Evolutionary conservation across 2,113 vertebrate species (phyloP), one percentile per base, ranked within the genome.

Genomic region (Ophthalmolycus amberensis): DNA sequence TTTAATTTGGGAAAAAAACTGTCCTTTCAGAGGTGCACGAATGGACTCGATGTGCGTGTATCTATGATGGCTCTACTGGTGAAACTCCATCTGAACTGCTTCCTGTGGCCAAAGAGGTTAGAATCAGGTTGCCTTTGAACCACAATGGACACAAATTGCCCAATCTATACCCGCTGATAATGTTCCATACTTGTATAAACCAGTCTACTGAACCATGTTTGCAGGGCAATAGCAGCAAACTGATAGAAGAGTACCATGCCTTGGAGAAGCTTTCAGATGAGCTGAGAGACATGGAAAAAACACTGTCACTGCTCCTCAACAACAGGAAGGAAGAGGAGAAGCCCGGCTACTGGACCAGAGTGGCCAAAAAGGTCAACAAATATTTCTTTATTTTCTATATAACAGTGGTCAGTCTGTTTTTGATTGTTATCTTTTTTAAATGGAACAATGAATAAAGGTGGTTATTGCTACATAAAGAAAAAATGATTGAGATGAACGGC

Each of bases 341-440:
- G 42, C 29, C 29, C 0, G 72, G 72, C 4, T 75, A 88, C 63
- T 91, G 90, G 90, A 80, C 72, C 62, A 29, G 29, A 27, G 2
- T 89, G 54, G 85, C 87, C 1, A 59, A 34, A 62, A 71, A 12
- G 25, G 15, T 89, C 48, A 69, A 91, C 76, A 84, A 6, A 22
- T 8, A 34, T n/a, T 89, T 91, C 52, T 82, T 91, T 20, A n/a
- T 89, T 22, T 56, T 66, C 15, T 91, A 91, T 46, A 0, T 91
- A 16, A 46, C n/a, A 5, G 1, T 71, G 66, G 29, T 83, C n/a
- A 5, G 0, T 32, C 0, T 71, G 25, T 91, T 91, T 72, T 66
- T 91, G 46, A 2, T 22, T 8, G 1, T 46, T 3, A 12, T 90
- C n/a, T 90, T 70, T 65, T 12, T 62, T 0, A 22, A 83, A 25